Evolutionary conservation across 1,140 invertebrate species (phyloP), one percentile per base, ranked within the genome.

Genomic region (Drosophila sulfurigaster): DNA sequence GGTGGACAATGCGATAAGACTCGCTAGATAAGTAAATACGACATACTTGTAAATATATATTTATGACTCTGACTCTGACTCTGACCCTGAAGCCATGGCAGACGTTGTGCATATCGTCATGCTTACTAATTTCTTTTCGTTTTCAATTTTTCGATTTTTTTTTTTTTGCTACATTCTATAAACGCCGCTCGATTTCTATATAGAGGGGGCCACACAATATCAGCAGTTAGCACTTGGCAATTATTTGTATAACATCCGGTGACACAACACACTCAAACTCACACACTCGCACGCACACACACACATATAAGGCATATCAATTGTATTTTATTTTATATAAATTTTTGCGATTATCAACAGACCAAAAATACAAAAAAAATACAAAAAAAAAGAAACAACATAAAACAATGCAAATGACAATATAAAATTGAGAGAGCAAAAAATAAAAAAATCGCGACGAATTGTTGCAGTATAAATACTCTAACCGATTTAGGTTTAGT

Each of bases 171-270:
- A 45, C 8, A 59, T 65, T 48, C 58, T 54, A 43, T 64, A 38
- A 71, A 52, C 49, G 58, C 16, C 25, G 41, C 38, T 75, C 54
- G 16, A 75, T 58, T 63, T 68, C 41, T 78, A 63, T 77, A 73
- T 77, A 25, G 20, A 25, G 20, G 69, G 64, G 69, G 64, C 46
- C 75, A 78, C 75, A 63, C 71, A 75, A 68, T 78, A 78, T 78
- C 76, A 65, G 60, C 72, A 68, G 69, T 64, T 48, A 25, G 52
- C 62, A 78, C 64, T 74, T 78, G 75, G 59, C 45, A 73, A 78
- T 57, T 67, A 71, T 62, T 75, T 75, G 35, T 69, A 28, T 57
- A n/a, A 78, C 76, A 78, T 78, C 76, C 76, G 76, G 76, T 75
- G 76, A 78, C 76, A 66, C 71, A 74, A 52, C 28, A 35, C 35